A percentile compares a stretch with the other conserved stretches of the same genome.
Evolutionary conservation across 2,888 invertebrate species (phyloP).

Genomic region (Lampropteryx suffumata): DNA sequence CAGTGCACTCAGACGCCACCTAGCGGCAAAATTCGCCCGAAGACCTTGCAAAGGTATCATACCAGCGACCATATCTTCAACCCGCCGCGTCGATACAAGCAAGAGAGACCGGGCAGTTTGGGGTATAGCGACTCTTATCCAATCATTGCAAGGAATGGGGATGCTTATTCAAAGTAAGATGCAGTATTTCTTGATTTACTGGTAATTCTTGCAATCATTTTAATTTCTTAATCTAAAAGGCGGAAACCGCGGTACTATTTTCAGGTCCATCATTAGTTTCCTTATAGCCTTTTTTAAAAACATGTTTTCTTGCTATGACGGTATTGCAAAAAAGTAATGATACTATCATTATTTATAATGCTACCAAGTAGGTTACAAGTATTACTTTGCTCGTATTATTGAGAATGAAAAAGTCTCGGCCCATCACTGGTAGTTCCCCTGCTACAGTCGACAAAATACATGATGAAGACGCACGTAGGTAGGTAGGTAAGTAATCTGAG

Average conservation of each 20-base stretch:
- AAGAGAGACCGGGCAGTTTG: slow-evolving; percentile 47
- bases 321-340: slow-evolving; percentile 1
- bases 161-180: slow-evolving; percentile 69
- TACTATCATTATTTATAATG: slow-evolving; percentile 15
- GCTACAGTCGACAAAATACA: too few species aligned
- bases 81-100: slow-evolving; percentile 17
- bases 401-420: background rate
- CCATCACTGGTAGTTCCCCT: slow-evolving; percentile 1
- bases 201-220: too few species aligned
- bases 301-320: slow-evolving; percentile 8
- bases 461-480: too few species aligned
- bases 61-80: slow-evolving; percentile 76
- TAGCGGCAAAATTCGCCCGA: slow-evolving; percentile 70
- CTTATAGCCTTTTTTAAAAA: too few species aligned
- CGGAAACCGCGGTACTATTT: too few species aligned
- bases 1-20: slow-evolving; percentile 78
- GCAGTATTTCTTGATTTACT: background rate
- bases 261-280: too few species aligned
- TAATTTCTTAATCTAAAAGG: too few species aligned
- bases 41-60: slow-evolving; percentile 79
- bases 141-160: slow-evolving; percentile 67
- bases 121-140: slow-evolving; percentile 71
- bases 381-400: too few species aligned
- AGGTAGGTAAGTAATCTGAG: too few species aligned
- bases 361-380: background rate